These are phyloP conservation scores for Sarcophaga caerulescens DNA, from an alignment of 2,888 invertebrate genomes.

Conservation along the genomic window DNA sequence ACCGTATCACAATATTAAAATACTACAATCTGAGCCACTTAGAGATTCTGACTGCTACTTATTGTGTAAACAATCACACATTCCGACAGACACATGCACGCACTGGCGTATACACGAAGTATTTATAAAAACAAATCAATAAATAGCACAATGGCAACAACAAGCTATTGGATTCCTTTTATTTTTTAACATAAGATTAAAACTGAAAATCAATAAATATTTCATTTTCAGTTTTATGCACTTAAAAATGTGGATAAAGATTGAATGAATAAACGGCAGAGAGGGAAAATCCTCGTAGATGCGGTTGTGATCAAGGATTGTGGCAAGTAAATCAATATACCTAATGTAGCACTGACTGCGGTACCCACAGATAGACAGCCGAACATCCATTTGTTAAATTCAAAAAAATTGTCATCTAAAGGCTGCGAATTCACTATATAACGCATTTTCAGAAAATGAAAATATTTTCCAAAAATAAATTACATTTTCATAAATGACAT, in stretches of 20 bases:
- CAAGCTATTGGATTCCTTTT: slow-evolving; percentile 37
- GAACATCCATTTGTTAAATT: background rate
- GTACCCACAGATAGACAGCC: too few species aligned
- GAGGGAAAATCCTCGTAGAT: background rate
- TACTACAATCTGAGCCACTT: slow-evolving; percentile 5
- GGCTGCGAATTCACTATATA: slow-evolving; percentile 45
- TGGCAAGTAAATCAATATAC: slow-evolving; percentile 12
- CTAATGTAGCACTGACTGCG: too few species aligned
- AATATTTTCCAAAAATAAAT: background rate
- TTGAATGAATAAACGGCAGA: background rate
- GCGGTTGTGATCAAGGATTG: background rate
- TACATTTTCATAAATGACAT: slow-evolving; percentile 5
- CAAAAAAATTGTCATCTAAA: background rate
- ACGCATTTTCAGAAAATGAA: slow-evolving; percentile 8
- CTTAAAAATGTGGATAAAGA: too few species aligned
- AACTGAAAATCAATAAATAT: slow-evolving; percentile 66
- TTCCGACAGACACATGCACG: background rate
- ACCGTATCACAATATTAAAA: background rate
- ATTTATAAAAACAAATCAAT: background rate
- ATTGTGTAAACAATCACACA: slow-evolving; percentile 10
- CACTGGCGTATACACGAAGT: background rate
- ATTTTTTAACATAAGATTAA: slow-evolving; percentile 51
- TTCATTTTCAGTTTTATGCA: slow-evolving; percentile 50
- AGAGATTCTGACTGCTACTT: slow-evolving; percentile 19
- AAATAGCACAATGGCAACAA: slow-evolving; percentile 5